Evolutionary conservation across 2,888 invertebrate genomes (phyloP).

Genomic region (Hermaeophaga mercurialis): DNA sequence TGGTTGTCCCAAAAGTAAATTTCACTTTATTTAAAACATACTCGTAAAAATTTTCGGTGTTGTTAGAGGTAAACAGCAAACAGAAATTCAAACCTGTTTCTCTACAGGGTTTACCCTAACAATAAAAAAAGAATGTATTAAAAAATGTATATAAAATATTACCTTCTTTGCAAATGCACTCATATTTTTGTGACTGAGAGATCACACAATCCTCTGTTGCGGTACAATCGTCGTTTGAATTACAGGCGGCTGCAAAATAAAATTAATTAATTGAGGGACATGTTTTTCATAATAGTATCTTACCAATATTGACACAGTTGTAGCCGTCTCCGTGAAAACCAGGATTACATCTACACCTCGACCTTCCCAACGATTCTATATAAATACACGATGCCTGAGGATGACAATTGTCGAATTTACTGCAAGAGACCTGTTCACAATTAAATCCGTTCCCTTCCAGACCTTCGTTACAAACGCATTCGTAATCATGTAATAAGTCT

Average conservation of each 20-base stretch:
- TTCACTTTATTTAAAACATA: too few relatives aligned
- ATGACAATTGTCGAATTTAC: conserved; percentile 69
- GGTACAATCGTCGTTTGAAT: conserved; percentile 68
- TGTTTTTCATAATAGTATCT: conserved; percentile 29
- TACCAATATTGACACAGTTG: conserved; percentile 70
- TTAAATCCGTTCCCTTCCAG: conserved; percentile 83
- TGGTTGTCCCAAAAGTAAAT: too few relatives aligned
- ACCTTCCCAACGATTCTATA: conserved; percentile 68
- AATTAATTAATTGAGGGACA: background rate
- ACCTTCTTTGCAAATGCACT: conserved; percentile 75
- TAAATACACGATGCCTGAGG: conserved; percentile 75
- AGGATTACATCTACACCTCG: conserved; percentile 75
- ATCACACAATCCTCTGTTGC: conserved; percentile 76
- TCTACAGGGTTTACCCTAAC: too few relatives aligned
- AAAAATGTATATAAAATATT: too few relatives aligned
- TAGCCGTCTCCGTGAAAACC: conserved; percentile 86
- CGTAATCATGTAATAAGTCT: conserved; percentile 61
- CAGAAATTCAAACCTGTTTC: too few relatives aligned
- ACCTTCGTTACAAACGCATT: conserved; percentile 82
- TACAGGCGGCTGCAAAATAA: conserved; percentile 61
- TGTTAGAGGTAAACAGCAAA: too few relatives aligned
- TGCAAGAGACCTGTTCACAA: conserved; percentile 68
- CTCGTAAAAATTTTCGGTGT: too few relatives aligned
- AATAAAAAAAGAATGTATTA: too few relatives aligned
- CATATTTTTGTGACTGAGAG: conserved; percentile 62